Base-by-base conservation (phyloP, 2,797 vertebrate species). In the Dromococcyx pavoninus region DNA sequence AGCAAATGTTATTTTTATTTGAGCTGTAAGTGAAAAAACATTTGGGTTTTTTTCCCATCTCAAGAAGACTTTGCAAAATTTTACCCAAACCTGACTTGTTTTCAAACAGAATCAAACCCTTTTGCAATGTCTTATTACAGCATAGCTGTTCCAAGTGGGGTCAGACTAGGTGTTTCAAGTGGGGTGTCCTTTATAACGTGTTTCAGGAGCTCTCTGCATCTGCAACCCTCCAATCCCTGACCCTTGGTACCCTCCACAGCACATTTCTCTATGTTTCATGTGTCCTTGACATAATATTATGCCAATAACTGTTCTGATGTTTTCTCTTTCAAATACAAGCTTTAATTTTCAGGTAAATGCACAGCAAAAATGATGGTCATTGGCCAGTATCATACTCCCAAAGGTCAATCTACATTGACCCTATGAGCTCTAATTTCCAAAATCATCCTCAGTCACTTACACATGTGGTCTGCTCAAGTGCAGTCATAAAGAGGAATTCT, bases 1-100 rank as follows among this genome's bases (percentile, higher is more conserved):
- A 80, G 56, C 43, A 77, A 67, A 60, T 61, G 4, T 37, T 66
- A 43, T 15, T 62, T 48, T 54, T 78, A 28, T 88, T 86, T 17
- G 25, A 83, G 32, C 37, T 81, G 0, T 23, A 69, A 72, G 30
- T 57, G 17, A 57, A 91, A 67, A 84, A 83, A 58, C 5, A 17
- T 10, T 11, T 18, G 3, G 3, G 0, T 0, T 28, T 78, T 65
- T 75, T 32, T 23, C 32, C 39, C 1, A 0, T 46, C 1, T 6
- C 5, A 13, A 78, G 30, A 90, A 71, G 22, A n/a, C 80, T 86
- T 89, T 76, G n/a, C 2, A 5, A 65, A 70, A 64, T 87, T 57
- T 41, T 66, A 61, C 51, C 30, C 58, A 77, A 39, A 65, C 5
- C 1, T 12, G 5, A 39, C 27, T 62, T 77, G 3, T 62, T 94